Evolutionary conservation across 2,888 invertebrate genomes (phyloP), one percentile per base, ranked within the genome.

Genomic region (Alsophila aescularia): DNA sequence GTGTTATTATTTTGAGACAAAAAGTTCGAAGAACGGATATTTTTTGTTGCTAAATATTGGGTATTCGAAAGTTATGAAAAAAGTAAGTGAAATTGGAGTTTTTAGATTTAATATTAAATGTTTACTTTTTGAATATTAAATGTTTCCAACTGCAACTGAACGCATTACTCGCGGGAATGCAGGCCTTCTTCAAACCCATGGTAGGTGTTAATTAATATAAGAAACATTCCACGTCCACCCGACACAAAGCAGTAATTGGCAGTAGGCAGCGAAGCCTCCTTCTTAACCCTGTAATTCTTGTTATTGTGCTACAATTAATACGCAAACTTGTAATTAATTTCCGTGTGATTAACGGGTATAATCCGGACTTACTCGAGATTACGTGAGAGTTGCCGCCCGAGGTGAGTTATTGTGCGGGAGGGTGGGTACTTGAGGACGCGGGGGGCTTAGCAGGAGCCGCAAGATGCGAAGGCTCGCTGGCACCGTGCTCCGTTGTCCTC

Each of bases 311-410:
- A 85, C 89, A 91, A 90, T 91, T 90, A 90, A 91, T 90, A 90
- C 81, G 76, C 85, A 85, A 90, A 90, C 85, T 90, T 90, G 90
- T 90, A 91, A 91, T 91, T 90, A 91, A 91, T 90, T 90, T 91
- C 85, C 79, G 83, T 76, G 81, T 90, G 90, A 91, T 90, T 88
- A 91, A 91, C 90, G 90, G 86, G 83, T 71, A 90, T 90, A 90
- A 91, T 90, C 87, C 90, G 79, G 87, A 85, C 83, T 90, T 88
- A 87, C 87, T 89, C 81, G 83, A 84, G 89, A 90, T 90, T 90
- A 90, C 89, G 85, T 86, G 85, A 82, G 81, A 78, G 73, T 75
- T 77, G 77, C 80, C 81, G 81, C 81, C 77, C 79, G 82, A 83
- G 83, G 87, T 86, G 85, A 88, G 83, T 87, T 90, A 89, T 90